phyloP scores from a whole-genome alignment of 2,888 invertebrate species.

The Diplazon laetatorius region DNA sequence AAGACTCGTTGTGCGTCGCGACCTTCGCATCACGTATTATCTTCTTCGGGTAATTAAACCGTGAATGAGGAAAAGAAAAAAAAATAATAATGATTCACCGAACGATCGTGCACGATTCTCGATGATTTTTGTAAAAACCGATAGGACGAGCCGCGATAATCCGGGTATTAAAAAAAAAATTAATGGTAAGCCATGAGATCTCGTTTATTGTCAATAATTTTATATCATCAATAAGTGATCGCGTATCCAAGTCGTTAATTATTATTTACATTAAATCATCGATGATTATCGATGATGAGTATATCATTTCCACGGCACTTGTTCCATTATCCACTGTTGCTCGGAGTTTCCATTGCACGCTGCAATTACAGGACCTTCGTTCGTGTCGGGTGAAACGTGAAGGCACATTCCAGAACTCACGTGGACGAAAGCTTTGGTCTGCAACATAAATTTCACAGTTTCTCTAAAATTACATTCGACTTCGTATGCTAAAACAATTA shows the following conservation, averaged over 20 bases:
- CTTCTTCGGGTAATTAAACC: slow-evolving; percentile 14
- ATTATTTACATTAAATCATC: slow-evolving; percentile 60
- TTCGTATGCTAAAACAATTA: slow-evolving; percentile 18
- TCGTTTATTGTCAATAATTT: slow-evolving; percentile 46
- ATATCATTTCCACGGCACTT: slow-evolving; percentile 86
- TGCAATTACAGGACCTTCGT: slow-evolving; percentile 85
- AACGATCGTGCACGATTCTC: neutral
- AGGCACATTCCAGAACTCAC: slow-evolving; percentile 85
- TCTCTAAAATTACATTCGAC: too few relatives aligned
- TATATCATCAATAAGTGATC: slow-evolving; percentile 30
- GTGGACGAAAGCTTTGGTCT: slow-evolving; percentile 84
- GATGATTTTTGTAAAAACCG: neutral
- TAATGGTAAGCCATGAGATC: slow-evolving; percentile 38
- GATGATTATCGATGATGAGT: slow-evolving; percentile 30
- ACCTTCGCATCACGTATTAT: slow-evolving; percentile 22
- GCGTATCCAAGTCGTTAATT: slow-evolving; percentile 33
- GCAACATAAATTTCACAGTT: slow-evolving; percentile 46
- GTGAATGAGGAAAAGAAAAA: neutral
- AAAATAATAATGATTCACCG: too few relatives aligned
- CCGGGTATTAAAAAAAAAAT: slow-evolving; percentile 5
- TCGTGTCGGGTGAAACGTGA: slow-evolving; percentile 83
- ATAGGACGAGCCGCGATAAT: neutral
- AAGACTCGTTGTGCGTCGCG: slow-evolving; percentile 23
- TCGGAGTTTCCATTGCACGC: slow-evolving; percentile 84
- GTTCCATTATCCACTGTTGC: slow-evolving; percentile 88